Percentiles rank a stretch among this genome's conserved stretches.
phyloP scores from a whole-genome alignment of 1,140 invertebrate genomes.

The Atta colombica region DNA sequence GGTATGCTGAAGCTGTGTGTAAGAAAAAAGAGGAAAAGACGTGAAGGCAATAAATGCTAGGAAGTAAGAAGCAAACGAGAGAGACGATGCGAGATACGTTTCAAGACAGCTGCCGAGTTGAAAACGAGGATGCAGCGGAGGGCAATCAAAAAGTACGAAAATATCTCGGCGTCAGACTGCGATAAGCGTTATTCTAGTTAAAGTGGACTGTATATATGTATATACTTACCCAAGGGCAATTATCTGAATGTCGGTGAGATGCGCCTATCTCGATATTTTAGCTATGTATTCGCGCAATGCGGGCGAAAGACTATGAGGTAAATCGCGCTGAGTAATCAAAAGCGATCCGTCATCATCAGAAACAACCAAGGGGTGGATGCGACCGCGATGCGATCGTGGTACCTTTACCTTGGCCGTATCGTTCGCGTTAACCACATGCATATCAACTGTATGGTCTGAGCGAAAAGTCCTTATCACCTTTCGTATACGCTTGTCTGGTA shows the following conservation, averaged over 20 bases:
- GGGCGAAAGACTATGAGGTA: conserved; percentile 68
- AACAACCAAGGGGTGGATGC: conserved; percentile 44
- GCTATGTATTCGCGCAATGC: not conserved
- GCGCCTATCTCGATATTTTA: not conserved
- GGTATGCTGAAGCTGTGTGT: not conserved
- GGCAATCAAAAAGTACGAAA: conserved; percentile 30
- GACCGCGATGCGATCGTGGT: conserved; percentile 17
- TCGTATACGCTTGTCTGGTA: conserved; percentile 31
- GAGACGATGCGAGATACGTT: not conserved
- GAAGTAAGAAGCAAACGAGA: conserved; percentile 5
- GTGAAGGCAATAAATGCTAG: not conserved
- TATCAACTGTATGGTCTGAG: conserved; percentile 32
- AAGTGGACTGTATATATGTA: not conserved
- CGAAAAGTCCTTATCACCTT: conserved; percentile 60
- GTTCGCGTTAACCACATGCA: conserved; percentile 21
- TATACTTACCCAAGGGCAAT: conserved; percentile 64
- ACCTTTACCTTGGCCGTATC: conserved; percentile 10
- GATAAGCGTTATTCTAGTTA: conserved; percentile 69
- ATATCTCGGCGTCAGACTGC: not conserved
- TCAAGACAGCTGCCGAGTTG: not conserved
- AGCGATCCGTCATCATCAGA: conserved; percentile 78
- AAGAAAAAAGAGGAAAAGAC: not conserved
- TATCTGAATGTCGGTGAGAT: conserved; percentile 61
- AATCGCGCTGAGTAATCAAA: conserved; percentile 76
- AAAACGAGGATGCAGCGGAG: conserved; percentile 9